phyloP scores from a whole-genome alignment of 2,888 invertebrate species.

The Drosophila longiperda region DNA sequence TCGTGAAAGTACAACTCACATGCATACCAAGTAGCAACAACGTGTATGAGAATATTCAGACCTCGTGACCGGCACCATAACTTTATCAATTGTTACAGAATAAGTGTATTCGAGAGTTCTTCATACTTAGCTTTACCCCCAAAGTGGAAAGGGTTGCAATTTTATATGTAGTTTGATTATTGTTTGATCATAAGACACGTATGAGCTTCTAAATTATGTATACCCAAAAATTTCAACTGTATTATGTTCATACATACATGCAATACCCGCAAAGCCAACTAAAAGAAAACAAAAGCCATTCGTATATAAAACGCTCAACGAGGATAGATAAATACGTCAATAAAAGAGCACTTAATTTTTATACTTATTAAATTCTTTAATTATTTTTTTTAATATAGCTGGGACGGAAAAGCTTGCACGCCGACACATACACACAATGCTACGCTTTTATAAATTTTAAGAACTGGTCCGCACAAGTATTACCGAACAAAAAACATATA shows the following conservation, averaged over 20 bases:
- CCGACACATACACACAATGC: conserved; percentile 23
- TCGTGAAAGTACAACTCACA: conserved; percentile 61
- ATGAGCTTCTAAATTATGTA: conserved; percentile 39
- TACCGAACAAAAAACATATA: conserved; percentile 27
- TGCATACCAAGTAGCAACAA: conserved; percentile 40
- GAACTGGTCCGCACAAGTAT: conserved; percentile 26
- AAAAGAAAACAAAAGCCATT: conserved; percentile 19
- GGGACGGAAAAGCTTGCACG: conserved; percentile 18
- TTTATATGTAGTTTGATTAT: conserved; percentile 36
- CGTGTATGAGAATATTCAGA: conserved; percentile 40
- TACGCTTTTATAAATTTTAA: conserved; percentile 26
- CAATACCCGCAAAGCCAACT: conserved; percentile 15
- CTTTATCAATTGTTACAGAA: conserved; percentile 40
- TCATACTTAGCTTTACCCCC: conserved; percentile 26
- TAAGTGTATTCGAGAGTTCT: conserved; percentile 31
- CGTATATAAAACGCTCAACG: conserved; percentile 21
- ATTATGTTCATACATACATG: conserved; percentile 23
- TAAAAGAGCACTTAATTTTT: conserved; percentile 27
- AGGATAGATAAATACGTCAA: conserved; percentile 28
- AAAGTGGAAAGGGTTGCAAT: conserved; percentile 27
- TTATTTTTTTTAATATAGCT: conserved; percentile 23
- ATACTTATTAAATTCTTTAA: conserved; percentile 22
- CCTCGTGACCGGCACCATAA: conserved; percentile 22
- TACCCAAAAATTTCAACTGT: conserved; percentile 22
- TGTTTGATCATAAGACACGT: conserved; percentile 39